These are phyloP conservation scores for Pollenia griseotomentosa DNA, from an alignment of 2,888 invertebrate genomes.

Conservation along the genomic window DNA sequence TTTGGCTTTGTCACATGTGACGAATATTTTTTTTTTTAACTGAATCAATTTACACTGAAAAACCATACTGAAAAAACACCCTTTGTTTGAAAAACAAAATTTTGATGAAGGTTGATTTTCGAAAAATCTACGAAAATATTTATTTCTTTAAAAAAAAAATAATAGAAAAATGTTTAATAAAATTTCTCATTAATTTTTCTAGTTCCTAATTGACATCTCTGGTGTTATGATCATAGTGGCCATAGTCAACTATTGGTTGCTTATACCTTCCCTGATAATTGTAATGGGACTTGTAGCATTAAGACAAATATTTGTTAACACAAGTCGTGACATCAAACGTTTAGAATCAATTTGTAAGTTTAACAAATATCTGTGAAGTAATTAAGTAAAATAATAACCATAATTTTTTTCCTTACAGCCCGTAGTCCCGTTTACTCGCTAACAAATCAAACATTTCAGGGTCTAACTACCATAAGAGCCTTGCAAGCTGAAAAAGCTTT, in stretches of 20 bases:
- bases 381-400: not conserved
- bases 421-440: conserved; percentile 92
- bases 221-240: conserved; percentile 87
- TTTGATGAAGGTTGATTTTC: too few relatives aligned
- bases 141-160: not conserved
- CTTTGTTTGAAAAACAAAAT: too few relatives aligned
- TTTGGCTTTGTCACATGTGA: too few relatives aligned
- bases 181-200: conserved; percentile 4
- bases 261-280: conserved; percentile 86
- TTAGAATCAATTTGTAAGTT: conserved; percentile 82
- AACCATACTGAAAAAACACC: too few relatives aligned
- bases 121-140: too few relatives aligned
- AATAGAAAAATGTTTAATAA: not conserved
- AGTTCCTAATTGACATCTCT: conserved; percentile 81
- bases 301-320: conserved; percentile 85
- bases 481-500: conserved; percentile 87
- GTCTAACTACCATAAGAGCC: conserved; percentile 91
- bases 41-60: too few relatives aligned
- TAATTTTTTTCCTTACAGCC: conserved; percentile 84
- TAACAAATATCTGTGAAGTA: not conserved
- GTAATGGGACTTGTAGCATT: conserved; percentile 86
- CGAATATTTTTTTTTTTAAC: too few relatives aligned
- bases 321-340: conserved; percentile 85
- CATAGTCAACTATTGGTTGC: conserved; percentile 86
- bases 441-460: conserved; percentile 90